Evolutionary conservation across 2,888 invertebrate genomes (phyloP), one percentile per base, ranked within the genome.

Genomic region (Acrocera orbiculus): DNA sequence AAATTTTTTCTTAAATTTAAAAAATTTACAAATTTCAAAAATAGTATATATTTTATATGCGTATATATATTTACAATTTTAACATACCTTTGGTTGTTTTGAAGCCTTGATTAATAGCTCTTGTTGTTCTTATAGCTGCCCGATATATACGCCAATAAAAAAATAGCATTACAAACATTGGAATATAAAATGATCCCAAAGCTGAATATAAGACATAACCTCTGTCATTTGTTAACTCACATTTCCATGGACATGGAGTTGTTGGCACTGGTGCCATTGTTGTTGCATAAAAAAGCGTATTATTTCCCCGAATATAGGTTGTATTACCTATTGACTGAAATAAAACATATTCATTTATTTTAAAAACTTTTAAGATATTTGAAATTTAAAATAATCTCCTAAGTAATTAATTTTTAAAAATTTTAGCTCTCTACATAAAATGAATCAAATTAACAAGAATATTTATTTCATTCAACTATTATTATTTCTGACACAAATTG

Each of bases 201-300:
- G 95, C 93, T 4, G 92, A 92, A 64, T 93, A 93, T 35, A 96
- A 79, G 35, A 95, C 90, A 66, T 96, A 96, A 34, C 90, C 90
- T 29, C 82, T 79, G 56, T 90, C 89, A 63, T 86, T 86, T 51
- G 87, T 90, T 43, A 92, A 70, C 58, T 87, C 86, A 53, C 90
- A 92, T 44, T 78, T 81, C 78, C 81, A 81, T 8, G 76, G 77
- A 51, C 81, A 82, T 15, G 74, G 73, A 2, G 73, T 70, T 46
- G 65, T 56, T 26, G 51, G 45, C n/a, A 41, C 40, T 35, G 46
- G 42, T 38, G 41, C 39, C 44, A 16, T 22, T 11, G 39, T 29
- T 45, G 50, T 52, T 46, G 56, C 52, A 48, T 55, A 56, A 47
- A 51, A 50, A 52, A 57, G 52, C 51, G 58, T 58, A 52, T 54